Evolutionary conservation across 1,140 invertebrate species (phyloP), one percentile per base, ranked within the genome.

Genomic region (Drosophila hydei): DNA sequence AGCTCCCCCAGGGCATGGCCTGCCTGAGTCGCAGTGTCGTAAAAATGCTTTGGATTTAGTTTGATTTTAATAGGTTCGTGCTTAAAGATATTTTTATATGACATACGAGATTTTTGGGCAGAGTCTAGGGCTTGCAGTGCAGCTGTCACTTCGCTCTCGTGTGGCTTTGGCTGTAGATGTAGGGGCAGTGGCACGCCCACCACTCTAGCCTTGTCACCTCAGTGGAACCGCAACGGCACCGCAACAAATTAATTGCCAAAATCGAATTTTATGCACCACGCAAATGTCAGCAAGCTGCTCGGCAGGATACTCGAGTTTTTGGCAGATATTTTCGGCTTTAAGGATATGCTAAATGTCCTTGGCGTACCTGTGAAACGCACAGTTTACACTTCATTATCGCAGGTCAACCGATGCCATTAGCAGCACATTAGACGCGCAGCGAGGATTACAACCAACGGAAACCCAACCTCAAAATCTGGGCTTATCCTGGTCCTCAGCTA

Each of bases 381-480:
- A 23, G 72, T 87, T 87, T 76, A 72, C 83, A 87, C 83, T 78
- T 73, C 76, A 87, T 87, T 87, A 87, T 88, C 79, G 83, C 62
- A 79, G 83, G 84, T 88, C 78, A 79, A 87, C 83, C 83, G 51
- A 75, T 27, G 83, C 80, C 83, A 87, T 88, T 87, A 87, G 83
- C 83, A 79, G 83, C 63, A 68, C 48, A 83, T 87, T 87, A 79
- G 75, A 64, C 42, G 70, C 81, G 40, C 83, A 52, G 64, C 25
- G 38, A 60, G 65, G 61, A 72, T 18, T 61, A n/a, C 23, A 18
- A 23, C 36, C 61, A 54, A 21, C 62, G 33, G 14, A 63, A 33
- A 47, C 12, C 52, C 6, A 21, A 52, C 45, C 47, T 74, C 75
- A 67, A 69, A n/a, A 55, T 33, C 21, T 25, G n/a, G 21, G 38